Percentiles rank a stretch among this genome's conserved stretches.
Evolutionary conservation across 2,888 invertebrate species (phyloP).

Genomic region (Neoscelio sp.): DNA sequence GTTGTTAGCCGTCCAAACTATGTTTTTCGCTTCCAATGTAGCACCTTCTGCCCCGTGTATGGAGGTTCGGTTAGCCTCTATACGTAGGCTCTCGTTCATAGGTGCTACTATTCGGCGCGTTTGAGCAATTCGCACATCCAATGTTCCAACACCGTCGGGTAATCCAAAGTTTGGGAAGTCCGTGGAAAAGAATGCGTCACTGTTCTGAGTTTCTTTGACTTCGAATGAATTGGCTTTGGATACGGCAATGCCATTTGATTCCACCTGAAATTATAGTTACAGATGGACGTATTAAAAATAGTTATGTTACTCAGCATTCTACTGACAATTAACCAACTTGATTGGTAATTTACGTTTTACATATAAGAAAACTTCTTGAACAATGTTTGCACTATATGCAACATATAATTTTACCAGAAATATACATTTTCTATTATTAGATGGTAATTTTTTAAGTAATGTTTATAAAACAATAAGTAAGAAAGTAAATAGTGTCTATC

Average conservation of each 20-base stretch:
- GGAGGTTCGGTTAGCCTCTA: constrained; percentile 81
- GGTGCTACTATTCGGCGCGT: constrained; percentile 91
- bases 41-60: constrained; percentile 93
- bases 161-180: constrained; percentile 89
- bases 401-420: no score
- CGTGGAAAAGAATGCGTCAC: constrained; percentile 89
- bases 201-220: constrained; percentile 87
- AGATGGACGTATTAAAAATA: no score
- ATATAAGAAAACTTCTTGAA: no score
- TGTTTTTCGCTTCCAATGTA: constrained; percentile 88
- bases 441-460: no score
- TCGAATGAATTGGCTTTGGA: constrained; percentile 88
- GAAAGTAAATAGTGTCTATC: no score
- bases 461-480: no score
- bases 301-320: no score
- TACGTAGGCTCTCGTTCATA: constrained; percentile 87
- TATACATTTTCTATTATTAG: no score
- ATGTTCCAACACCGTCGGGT: constrained; percentile 87
- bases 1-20: constrained; percentile 91
- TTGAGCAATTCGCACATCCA: constrained; percentile 87
- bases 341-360: no score
- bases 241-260: constrained; percentile 88
- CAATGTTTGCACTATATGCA: no score
- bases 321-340: no score
- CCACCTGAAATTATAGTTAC: constrained; percentile 80